Conservation (phyloP, 2,113 vertebrate species). For the Balaenoptera acutorostrata region DNA sequence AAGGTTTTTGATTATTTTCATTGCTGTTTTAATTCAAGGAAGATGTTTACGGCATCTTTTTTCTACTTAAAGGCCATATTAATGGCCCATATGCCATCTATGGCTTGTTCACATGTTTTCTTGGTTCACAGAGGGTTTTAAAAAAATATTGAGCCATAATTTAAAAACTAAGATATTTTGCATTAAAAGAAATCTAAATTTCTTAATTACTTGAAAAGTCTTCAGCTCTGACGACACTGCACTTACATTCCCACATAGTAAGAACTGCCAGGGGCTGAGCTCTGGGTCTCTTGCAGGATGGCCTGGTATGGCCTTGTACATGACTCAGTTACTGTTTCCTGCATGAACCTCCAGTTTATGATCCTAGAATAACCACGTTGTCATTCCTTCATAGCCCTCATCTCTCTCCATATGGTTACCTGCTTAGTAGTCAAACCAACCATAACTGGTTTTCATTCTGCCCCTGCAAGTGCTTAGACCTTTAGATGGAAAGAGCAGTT, state of each 20-base stretch:
- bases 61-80: background rate
- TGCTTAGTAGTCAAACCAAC: background rate
- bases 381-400: background rate
- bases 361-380: background rate
- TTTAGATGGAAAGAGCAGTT: background rate
- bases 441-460: background rate
- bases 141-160: background rate
- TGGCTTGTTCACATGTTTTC: background rate
- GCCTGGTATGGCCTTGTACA: fast-evolving
- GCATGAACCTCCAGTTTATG: background rate
- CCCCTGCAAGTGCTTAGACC: background rate
- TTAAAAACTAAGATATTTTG: background rate
- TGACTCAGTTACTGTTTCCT: background rate
- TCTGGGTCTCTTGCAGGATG: background rate
- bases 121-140: background rate
- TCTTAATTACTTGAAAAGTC: background rate
- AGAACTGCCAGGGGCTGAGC: background rate
- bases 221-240: background rate
- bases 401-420: background rate
- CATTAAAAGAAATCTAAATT: background rate
- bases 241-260: background rate
- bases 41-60: background rate
- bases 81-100: background rate
- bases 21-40: background rate
- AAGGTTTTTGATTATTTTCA: background rate